Base-by-base conservation (phyloP, 2,113 vertebrate genomes). In the Zosterops hypoxanthus region DNA sequence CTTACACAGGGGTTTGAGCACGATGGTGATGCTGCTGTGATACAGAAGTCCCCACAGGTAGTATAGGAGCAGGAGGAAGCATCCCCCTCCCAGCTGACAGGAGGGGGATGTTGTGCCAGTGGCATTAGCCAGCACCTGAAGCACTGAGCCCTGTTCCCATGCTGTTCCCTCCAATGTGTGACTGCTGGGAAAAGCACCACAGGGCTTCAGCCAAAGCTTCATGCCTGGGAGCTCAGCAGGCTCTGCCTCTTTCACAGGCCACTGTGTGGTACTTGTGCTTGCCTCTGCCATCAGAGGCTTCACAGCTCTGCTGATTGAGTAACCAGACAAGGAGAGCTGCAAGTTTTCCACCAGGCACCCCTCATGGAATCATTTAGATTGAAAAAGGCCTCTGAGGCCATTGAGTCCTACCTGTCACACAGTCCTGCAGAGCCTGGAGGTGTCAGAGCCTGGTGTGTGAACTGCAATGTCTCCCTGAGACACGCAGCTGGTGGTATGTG, bases 291-390 rank as follows among this genome's bases (percentile, higher is more conserved):
- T 6, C 47, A 23, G 36, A 14, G 57, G 7, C 29, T 22, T 47
- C 61, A 14, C 2, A 11, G 64, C 50, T 31, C 60, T n/a, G 70
- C 25, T 29, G 76, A 3, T 34, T 0, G 1, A 55, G 25, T 4
- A 5, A 36, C 6, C 66, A 61, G 56, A 46, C 76, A n/a, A 36
- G 56, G 36, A 36, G 19, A 70, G 65, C 2, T n/a, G 44, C 64
- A 49, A 4, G 21, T 24, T 63, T 72, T 31, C 18, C 34, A 10
- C 12, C 34, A 31, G 31, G 21, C 42, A 50, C 12, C 22, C 23
- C 1, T 20, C 23, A 3, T 0, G 5, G 42, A 55, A 47, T 17
- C 1, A 2, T 6, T 25, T 6, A 2, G 34, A 41, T 5, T 18
- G 57, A 4, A 64, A 55, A 71, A 25, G 11, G 6, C 12, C 56